These are phyloP conservation scores for Lepidochrysops patricia DNA, from an alignment of 2,888 invertebrate genomes.

Conservation along the genomic window DNA sequence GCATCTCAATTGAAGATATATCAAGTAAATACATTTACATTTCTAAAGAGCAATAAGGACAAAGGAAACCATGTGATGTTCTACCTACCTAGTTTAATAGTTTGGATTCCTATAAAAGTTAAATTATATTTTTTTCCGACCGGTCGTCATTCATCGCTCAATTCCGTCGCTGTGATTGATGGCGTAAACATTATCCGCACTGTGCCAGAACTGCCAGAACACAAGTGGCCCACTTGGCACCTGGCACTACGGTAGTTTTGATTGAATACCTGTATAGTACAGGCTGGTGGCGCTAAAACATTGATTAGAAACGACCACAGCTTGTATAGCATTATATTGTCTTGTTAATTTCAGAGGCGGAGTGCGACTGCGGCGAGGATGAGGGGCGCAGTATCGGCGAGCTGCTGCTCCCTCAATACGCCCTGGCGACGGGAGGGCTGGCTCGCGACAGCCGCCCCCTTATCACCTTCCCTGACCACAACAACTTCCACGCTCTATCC, in stretches of 20 bases:
- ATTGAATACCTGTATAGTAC: neutral
- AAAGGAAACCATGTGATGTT: too few relatives aligned
- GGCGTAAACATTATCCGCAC: neutral
- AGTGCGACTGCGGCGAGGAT: constrained; percentile 69
- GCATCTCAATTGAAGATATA: too few relatives aligned
- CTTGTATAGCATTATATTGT: neutral
- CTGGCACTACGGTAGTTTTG: neutral
- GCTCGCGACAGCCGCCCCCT: constrained; percentile 95
- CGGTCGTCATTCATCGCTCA: neutral
- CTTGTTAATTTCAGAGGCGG: constrained; percentile 53
- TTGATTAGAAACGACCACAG: too few relatives aligned
- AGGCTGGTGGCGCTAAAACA: too few relatives aligned
- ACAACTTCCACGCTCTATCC: constrained; percentile 86
- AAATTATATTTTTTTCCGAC: neutral
- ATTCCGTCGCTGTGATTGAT: neutral
- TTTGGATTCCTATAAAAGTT: neutral
- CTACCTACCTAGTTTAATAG: neutral
- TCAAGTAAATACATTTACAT: too few relatives aligned
- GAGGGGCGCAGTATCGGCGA: constrained; percentile 89
- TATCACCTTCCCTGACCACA: constrained; percentile 95
- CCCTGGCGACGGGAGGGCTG: constrained; percentile 93
- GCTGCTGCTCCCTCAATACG: constrained; percentile 89
- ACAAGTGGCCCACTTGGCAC: neutral
- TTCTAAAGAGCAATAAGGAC: too few relatives aligned
- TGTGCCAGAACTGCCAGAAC: neutral